Evolutionary conservation across 2,797 vertebrate species (phyloP), one percentile per base, ranked within the genome.

Genomic region (Perodicticus potto): DNA sequence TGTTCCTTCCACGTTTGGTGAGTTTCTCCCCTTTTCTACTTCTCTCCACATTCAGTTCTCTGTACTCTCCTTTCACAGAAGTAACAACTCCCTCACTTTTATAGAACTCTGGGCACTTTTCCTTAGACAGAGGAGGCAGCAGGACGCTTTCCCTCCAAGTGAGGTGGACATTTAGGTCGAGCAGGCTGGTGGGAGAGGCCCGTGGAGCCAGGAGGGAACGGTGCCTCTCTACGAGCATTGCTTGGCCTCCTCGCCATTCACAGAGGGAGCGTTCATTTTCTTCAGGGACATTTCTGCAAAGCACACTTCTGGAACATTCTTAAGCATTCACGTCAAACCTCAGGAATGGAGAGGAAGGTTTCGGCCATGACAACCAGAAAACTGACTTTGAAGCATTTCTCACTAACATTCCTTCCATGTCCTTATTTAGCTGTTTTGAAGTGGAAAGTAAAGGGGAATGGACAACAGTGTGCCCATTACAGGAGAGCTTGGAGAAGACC

Each of bases 351-450:
- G 93, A 96, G 97, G 97, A 89, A 84, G 92, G 94, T 95, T 97
- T 96, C 97, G 97, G 89, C 97, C 97, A 92, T 96, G 98, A 98
- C 95, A 98, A 98, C 98, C 98, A 97, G 96, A 95, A 97, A 97
- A 97, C 93, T 96, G 95, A 96, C 93, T 98, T 94, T 96, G 93
- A 98, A 97, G 88, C 73, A 94, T 88, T 97, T 97, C 92, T 98
- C 95, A 97, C 97, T 97, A 97, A 53, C 63, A 86, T 98, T 97
- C 96, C 88, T 94, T 98, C 63, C 91, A 78, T 86, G 69, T 97
- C 77, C 89, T 95, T 98, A 96, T 97, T 97, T 98, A 70, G 98
- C 97, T 97, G 93, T 95, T 93, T 65, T 97, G 93, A 97, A 97
- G 98, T 94, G 89, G 95, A 97, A 98, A 97, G 96, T 96, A 93